These are phyloP conservation scores for Lottia gigantea DNA, from an alignment of 2,888 invertebrate species.

Conservation along the genomic window DNA sequence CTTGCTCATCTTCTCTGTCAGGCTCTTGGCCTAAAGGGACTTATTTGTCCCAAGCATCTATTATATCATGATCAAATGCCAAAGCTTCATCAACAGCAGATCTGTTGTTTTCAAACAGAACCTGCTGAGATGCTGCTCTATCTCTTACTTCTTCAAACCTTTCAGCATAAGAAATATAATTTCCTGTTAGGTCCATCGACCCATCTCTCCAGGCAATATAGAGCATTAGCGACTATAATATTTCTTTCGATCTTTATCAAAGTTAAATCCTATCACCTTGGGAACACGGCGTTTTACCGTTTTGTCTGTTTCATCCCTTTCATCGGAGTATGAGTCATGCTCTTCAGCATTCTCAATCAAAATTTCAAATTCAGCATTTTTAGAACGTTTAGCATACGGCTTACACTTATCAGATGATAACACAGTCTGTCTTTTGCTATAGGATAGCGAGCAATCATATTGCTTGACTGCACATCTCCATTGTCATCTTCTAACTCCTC, in stretches of 20 bases:
- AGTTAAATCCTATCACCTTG: constrained; percentile 33
- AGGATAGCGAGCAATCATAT: constrained; percentile 32
- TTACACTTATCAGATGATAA: not conserved
- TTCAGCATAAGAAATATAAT: not conserved
- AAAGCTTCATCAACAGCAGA: not conserved
- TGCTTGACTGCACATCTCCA: constrained; percentile 30
- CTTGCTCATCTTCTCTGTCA: not conserved
- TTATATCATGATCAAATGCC: not conserved
- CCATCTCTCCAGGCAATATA: constrained; percentile 57
- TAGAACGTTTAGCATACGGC: not conserved
- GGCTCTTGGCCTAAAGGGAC: not conserved
- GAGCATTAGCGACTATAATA: constrained; percentile 48
- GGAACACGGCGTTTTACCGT: not conserved
- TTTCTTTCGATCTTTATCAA: constrained; percentile 39
- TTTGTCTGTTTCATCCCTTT: not conserved
- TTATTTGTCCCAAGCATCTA: not conserved
- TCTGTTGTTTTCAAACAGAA: not conserved
- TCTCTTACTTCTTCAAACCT: not conserved
- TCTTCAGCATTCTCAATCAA: not conserved
- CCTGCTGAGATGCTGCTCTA: not conserved
- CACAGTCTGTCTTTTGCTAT: constrained; percentile 10
- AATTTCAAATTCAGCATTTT: not conserved
- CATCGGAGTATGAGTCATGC: not conserved
- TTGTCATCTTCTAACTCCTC: constrained; percentile 33
- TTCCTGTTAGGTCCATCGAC: constrained; percentile 24